A percentile compares a stretch with the other conserved stretches of the same genome.
Conservation (phyloP, 2,113 vertebrate genomes). For the Ivindomyrus marchei region DNA sequence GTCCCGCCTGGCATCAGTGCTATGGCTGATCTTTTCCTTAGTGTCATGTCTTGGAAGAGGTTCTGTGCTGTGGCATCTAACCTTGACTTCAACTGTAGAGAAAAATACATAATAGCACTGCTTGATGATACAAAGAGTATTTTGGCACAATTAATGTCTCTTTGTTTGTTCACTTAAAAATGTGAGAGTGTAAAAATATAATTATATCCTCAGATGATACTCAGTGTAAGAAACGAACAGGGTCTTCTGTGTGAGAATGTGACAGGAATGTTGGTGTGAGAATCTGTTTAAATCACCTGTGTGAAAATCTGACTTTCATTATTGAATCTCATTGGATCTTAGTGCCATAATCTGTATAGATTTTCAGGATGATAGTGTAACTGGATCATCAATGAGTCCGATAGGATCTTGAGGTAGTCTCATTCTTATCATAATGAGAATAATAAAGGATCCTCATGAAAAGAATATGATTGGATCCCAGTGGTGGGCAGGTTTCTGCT, state of each 20-base stretch:
- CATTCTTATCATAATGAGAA: neutral
- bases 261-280: neutral
- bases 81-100: conserved; percentile 77
- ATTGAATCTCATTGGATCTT: neutral
- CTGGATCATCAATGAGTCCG: neutral
- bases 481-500: neutral
- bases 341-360: neutral
- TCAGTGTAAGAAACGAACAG: neutral
- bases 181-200: neutral
- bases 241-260: neutral
- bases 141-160: neutral
- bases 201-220: neutral
- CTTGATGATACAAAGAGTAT: neutral
- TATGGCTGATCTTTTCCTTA: neutral
- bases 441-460: neutral
- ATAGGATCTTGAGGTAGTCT: neutral
- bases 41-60: neutral
- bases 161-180: neutral
- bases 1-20: neutral
- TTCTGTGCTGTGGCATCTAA: conserved; percentile 63
- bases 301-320: neutral
- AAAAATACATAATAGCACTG: conserved; percentile 8
- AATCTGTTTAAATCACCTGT: neutral
- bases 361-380: neutral
- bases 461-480: neutral